Evolutionary conservation across 2,113 vertebrate genomes (phyloP), one percentile per base, ranked within the genome.

Genomic region (Sterna hirundo): DNA sequence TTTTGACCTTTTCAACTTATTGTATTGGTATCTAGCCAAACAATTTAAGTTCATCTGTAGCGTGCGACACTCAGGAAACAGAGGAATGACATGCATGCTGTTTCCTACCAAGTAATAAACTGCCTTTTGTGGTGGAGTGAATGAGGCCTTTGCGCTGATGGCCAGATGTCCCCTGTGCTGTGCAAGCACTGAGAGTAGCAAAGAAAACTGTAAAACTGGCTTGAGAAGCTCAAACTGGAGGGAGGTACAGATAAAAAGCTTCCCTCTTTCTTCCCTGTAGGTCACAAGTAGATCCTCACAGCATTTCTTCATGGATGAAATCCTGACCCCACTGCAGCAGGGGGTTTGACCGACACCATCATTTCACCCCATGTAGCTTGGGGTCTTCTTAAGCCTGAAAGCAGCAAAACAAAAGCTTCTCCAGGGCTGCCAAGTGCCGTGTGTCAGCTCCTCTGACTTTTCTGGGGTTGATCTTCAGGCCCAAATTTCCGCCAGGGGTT

Each of bases 1-100:
- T 94, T 96, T 93, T 97, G 97, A 97, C 96, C 97, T 97, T 97
- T 97, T 97, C 94, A 97, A 96, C 94, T 95, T 93, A 86, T 95
- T 97, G 97, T 97, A 36, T 95, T 97, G 96, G 95, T 97, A 95
- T 96, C 87, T 96, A 95, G 96, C 94, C 95, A 97, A 97, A 96
- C 93, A 96, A 68, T 94, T 95, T 94, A 83, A 96, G 94, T 92
- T 97, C 91, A 95, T 96, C 89, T 75, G 57, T 47, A 81, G 89
- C 2, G 23, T 86, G 91, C 0, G 10, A 29, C 54, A 62, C 77
- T 83, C 75, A 93, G 83, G 88, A 93, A 92, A 94, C 75, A 90
- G 93, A 61, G 49, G 62, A 90, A 60, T 82, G 83, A 84, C 83
- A 86, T 94, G 84, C 44, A 69, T 78, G 38, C 66, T 84, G 44